A percentile compares a stretch with the other conserved stretches of the same genome.
These are phyloP conservation scores for Oreortyx pictus DNA, from an alignment of 2,797 vertebrate species.

Conservation along the genomic window DNA sequence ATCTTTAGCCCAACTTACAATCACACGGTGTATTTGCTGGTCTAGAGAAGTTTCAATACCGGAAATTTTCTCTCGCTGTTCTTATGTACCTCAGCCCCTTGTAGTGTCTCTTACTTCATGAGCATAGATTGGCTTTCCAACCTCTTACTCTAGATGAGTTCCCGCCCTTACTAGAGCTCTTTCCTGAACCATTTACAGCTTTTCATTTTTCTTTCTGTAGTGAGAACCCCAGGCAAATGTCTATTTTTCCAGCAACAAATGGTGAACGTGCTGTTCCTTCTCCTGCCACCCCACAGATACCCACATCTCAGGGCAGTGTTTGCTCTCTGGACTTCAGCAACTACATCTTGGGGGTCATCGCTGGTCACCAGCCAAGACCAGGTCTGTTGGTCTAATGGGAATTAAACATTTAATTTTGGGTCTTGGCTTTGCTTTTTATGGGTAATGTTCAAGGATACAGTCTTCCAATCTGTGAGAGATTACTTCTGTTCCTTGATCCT, in stretches of 20 bases:
- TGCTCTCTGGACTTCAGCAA: background rate
- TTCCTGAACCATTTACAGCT: constrained; percentile 17
- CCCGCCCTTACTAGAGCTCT: background rate
- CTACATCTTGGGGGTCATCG: fast-evolving
- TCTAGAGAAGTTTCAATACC: background rate
- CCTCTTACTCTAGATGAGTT: background rate
- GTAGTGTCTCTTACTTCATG: background rate
- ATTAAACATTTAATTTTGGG: background rate
- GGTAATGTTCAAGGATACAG: background rate
- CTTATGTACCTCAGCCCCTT: background rate
- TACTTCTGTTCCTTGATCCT: background rate
- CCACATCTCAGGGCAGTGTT: background rate
- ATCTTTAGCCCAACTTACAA: background rate
- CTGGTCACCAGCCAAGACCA: background rate
- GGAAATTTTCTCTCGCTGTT: background rate
- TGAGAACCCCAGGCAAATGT: background rate
- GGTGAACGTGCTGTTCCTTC: background rate
- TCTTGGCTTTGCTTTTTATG: background rate
- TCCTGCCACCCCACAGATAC: background rate
- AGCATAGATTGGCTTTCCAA: constrained; percentile 18
- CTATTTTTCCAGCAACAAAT: constrained; percentile 31
- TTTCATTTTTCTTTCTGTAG: constrained; percentile 49
- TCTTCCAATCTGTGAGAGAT: background rate
- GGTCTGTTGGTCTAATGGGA: background rate
- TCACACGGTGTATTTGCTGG: fast-evolving